Percentiles rank a stretch among this genome's conserved stretches.
These are phyloP conservation scores for Heliconius hortense DNA, from an alignment of 2,888 invertebrate genomes.

Conservation along the genomic window DNA sequence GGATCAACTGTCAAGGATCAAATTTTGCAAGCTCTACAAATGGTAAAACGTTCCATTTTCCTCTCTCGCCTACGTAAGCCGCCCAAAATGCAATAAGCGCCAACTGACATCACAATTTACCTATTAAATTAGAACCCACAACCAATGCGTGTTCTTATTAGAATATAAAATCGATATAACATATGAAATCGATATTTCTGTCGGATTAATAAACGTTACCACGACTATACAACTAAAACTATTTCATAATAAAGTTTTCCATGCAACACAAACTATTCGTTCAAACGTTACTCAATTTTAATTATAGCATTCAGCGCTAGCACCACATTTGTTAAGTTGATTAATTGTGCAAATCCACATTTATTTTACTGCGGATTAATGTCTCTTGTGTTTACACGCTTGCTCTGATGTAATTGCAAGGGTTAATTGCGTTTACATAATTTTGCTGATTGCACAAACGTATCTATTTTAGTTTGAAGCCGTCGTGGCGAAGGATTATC, in stretches of 20 bases:
- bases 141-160: neutral
- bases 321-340: slow-evolving; percentile 10
- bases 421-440: slow-evolving; percentile 27
- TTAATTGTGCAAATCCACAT: slow-evolving; percentile 25
- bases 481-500: neutral
- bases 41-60: too few species aligned
- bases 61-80: too few species aligned
- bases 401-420: slow-evolving; percentile 31
- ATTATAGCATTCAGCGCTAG: slow-evolving; percentile 3
- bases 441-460: slow-evolving; percentile 12
- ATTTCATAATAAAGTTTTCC: neutral
- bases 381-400: slow-evolving; percentile 15
- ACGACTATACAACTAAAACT: neutral
- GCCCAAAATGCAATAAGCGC: too few species aligned
- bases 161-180: neutral
- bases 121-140: too few species aligned
- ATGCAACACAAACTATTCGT: neutral
- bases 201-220: neutral
- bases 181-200: neutral
- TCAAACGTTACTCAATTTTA: slow-evolving; percentile 1
- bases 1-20: too few species aligned
- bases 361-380: slow-evolving; percentile 21
- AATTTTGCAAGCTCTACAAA: too few species aligned
- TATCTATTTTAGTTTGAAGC: neutral
- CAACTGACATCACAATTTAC: too few species aligned